A percentile compares a stretch with the other conserved stretches of the same genome.
Evolutionary conservation across 2,888 invertebrate genomes (phyloP).

Genomic region (Lapara coniferarum): DNA sequence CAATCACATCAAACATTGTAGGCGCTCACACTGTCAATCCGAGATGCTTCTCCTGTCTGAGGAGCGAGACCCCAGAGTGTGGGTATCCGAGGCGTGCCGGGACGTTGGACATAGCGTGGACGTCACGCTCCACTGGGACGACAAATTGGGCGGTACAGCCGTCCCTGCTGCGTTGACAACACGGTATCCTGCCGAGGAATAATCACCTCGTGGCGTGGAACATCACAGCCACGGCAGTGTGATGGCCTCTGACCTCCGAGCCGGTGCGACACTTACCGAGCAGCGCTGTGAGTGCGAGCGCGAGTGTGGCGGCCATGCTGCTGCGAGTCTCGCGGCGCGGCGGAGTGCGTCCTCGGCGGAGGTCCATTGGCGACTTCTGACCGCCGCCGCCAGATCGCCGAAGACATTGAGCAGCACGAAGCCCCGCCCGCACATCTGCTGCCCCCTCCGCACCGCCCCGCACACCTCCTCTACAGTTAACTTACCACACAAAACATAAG

Average conservation of each 20-base stretch:
- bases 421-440: not conserved
- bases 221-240: not conserved
- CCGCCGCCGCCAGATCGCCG: not conserved
- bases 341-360: not conserved
- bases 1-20: too few species aligned
- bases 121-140: too few species aligned
- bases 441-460: not conserved
- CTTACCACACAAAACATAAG: too few species aligned
- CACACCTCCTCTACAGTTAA: not conserved
- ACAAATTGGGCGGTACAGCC: not conserved
- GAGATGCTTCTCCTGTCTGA: too few species aligned
- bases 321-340: not conserved
- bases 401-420: not conserved
- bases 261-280: slow-evolving; percentile 7
- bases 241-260: not conserved
- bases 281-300: slow-evolving; percentile 6
- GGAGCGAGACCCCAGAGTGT: too few species aligned
- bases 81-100: too few species aligned
- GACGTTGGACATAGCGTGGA: too few species aligned
- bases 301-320: not conserved
- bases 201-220: too few species aligned
- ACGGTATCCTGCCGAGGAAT: not conserved
- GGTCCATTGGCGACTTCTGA: not conserved
- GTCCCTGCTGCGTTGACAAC: not conserved
- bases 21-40: too few species aligned